A percentile compares a stretch with the other conserved stretches of the same genome.
These are phyloP conservation scores for Antedon mediterranea DNA, from an alignment of 53 echinoderm and acorn worm genomes.

Conservation along the genomic window DNA sequence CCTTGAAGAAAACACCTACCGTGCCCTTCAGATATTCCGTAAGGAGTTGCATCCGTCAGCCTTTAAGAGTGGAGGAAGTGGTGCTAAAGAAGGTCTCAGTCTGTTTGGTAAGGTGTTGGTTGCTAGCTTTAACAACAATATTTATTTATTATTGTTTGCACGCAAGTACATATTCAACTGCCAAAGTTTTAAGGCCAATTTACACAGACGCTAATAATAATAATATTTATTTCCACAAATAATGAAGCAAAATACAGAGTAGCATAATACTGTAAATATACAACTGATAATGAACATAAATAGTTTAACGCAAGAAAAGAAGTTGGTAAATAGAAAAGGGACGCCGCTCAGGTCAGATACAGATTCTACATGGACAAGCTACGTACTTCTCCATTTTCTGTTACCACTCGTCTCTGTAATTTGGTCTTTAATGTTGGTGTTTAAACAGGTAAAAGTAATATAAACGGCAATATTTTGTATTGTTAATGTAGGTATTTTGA, in stretches of 20 bases:
- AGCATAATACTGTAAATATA: too few species aligned
- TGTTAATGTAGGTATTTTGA: conserved; percentile 53
- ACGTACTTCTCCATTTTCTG: too few species aligned
- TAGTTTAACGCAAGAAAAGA: too few species aligned
- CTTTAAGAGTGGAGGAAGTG: conserved; percentile 81
- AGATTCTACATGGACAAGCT: too few species aligned
- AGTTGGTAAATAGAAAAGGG: too few species aligned
- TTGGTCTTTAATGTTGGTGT: too few species aligned
- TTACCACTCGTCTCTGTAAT: too few species aligned
- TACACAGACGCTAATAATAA: background rate
- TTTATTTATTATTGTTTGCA: conserved; percentile 5
- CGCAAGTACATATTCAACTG: conserved; percentile 9
- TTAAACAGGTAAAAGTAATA: too few species aligned
- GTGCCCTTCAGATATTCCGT: conserved; percentile 89
- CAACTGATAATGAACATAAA: too few species aligned
- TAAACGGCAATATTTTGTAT: background rate
- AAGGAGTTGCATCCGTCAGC: conserved; percentile 82
- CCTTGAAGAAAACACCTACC: conserved; percentile 69
- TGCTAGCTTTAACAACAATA: background rate
- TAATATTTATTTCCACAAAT: too few species aligned
- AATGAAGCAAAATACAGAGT: too few species aligned
- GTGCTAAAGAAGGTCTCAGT: conserved; percentile 90
- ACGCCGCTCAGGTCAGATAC: too few species aligned
- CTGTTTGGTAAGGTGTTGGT: conserved; percentile 88
- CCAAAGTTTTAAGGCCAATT: conserved; percentile 3